Conservation (phyloP, 1,140 invertebrate genomes). For the Drosophila virilis region DNA sequence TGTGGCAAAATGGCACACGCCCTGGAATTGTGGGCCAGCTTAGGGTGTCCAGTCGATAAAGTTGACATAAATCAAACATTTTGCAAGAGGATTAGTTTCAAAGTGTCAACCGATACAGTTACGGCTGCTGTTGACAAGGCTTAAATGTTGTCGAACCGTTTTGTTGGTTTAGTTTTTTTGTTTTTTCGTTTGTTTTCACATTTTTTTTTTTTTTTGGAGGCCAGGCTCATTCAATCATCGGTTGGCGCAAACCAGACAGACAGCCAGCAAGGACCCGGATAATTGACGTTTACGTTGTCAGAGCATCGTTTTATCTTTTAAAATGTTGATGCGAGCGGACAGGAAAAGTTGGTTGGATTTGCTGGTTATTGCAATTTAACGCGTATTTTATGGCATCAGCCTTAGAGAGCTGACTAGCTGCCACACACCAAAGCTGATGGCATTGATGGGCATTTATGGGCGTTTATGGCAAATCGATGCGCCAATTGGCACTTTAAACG, state of each 20-base stretch:
- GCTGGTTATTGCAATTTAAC: conserved; percentile 60
- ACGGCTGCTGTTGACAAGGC: conserved; percentile 55
- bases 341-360: conserved; percentile 50
- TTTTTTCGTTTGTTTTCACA: conserved; percentile 10
- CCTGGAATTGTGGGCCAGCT: background rate
- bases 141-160: conserved; percentile 38
- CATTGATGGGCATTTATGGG: conserved; percentile 34
- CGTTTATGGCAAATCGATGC: conserved; percentile 43
- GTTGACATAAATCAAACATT: conserved; percentile 79
- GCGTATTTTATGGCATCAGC: conserved; percentile 41
- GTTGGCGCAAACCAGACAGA: background rate
- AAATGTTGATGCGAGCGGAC: conserved; percentile 33
- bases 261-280: conserved; percentile 40
- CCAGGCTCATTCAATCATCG: conserved; percentile 67
- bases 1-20: background rate
- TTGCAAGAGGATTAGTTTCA: conserved; percentile 65
- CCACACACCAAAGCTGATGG: conserved; percentile 8
- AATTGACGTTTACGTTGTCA: conserved; percentile 68
- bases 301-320: conserved; percentile 58
- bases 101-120: conserved; percentile 55
- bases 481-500: conserved; percentile 40
- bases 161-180: conserved; percentile 62
- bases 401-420: conserved; percentile 16
- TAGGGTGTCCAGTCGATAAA: conserved; percentile 17
- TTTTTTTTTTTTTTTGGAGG: conserved; percentile 42